Conservation (phyloP, 2,888 invertebrate species). For the Pristionchus entomophagus region DNA sequence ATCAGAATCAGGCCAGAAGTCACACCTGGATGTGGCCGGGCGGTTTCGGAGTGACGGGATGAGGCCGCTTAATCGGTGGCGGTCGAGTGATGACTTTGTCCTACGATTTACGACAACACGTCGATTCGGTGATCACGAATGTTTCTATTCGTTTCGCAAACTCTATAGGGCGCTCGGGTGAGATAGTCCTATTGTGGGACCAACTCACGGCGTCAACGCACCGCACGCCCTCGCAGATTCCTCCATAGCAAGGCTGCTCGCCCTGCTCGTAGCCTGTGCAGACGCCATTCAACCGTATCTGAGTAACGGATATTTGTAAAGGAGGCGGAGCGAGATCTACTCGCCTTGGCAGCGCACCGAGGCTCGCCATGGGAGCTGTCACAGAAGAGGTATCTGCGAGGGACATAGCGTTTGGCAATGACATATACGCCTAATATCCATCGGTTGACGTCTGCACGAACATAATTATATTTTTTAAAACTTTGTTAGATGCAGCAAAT, state of each 20-base stretch:
- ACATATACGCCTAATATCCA: too few relatives aligned
- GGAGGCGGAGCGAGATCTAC: too few relatives aligned
- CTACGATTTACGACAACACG: not conserved
- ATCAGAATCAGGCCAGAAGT: too few relatives aligned
- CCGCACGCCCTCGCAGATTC: slow-evolving; percentile 41
- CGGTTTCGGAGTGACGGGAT: not conserved
- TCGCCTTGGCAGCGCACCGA: slow-evolving; percentile 8
- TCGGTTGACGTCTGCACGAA: too few relatives aligned
- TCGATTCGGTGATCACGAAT: not conserved
- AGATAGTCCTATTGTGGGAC: too few relatives aligned
- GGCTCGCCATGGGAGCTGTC: slow-evolving; percentile 4
- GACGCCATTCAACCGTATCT: slow-evolving; percentile 41
- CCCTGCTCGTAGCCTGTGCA: slow-evolving; percentile 44
- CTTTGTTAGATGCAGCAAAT: too few relatives aligned
- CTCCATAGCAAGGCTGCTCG: slow-evolving; percentile 22
- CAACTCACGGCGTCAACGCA: slow-evolving; percentile 44
- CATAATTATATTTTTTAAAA: too few relatives aligned
- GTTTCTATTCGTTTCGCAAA: too few relatives aligned
- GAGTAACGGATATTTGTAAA: too few relatives aligned
- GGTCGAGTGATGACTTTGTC: not conserved
- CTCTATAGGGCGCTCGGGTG: too few relatives aligned
- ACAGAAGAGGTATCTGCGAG: slow-evolving; percentile 16
- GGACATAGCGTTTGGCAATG: too few relatives aligned
- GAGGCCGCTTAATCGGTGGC: not conserved
- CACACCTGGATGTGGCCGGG: too few relatives aligned